A percentile compares a stretch with the other conserved stretches of the same genome.
Evolutionary conservation across 1,140 invertebrate species (phyloP).

Genomic region (Drosophila grimshawi): DNA sequence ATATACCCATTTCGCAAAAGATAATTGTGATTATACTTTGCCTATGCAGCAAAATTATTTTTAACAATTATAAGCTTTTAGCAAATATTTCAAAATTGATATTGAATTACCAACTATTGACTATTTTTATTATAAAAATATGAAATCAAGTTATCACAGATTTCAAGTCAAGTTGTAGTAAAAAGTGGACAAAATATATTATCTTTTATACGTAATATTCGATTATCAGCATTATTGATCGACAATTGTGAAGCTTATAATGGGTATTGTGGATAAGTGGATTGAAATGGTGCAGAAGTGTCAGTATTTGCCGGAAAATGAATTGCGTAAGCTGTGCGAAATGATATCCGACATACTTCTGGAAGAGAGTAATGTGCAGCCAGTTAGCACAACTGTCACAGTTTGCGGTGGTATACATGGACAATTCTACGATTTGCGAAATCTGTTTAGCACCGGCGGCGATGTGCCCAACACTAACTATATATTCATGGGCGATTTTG

Average conservation of each 20-base stretch:
- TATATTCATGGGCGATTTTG: slow-evolving; percentile 98
- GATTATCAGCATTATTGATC: neutral
- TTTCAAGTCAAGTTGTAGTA: no score
- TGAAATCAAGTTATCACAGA: no score
- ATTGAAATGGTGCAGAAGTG: slow-evolving; percentile 97
- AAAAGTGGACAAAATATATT: no score
- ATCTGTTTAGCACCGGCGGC: slow-evolving; percentile 95
- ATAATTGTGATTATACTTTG: no score
- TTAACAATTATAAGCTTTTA: no score
- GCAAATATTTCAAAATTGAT: no score
- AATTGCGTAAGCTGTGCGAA: slow-evolving; percentile 97
- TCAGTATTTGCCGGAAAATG: slow-evolving; percentile 99
- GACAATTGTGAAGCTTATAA: slow-evolving; percentile 49
- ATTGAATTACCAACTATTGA: no score
- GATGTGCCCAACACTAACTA: slow-evolving; percentile 97
- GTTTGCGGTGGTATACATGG: slow-evolving; percentile 98
- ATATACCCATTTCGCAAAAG: no score
- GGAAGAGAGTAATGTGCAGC: slow-evolving; percentile 97
- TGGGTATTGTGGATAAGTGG: slow-evolving; percentile 95
- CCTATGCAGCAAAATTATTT: no score
- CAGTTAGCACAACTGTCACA: slow-evolving; percentile 96
- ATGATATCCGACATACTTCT: slow-evolving; percentile 95
- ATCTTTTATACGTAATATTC: neutral
- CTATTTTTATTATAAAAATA: no score
- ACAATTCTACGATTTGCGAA: slow-evolving; percentile 97